Conservation (phyloP, 2,888 invertebrate genomes). For the Agrenia bidenticulata region DNA sequence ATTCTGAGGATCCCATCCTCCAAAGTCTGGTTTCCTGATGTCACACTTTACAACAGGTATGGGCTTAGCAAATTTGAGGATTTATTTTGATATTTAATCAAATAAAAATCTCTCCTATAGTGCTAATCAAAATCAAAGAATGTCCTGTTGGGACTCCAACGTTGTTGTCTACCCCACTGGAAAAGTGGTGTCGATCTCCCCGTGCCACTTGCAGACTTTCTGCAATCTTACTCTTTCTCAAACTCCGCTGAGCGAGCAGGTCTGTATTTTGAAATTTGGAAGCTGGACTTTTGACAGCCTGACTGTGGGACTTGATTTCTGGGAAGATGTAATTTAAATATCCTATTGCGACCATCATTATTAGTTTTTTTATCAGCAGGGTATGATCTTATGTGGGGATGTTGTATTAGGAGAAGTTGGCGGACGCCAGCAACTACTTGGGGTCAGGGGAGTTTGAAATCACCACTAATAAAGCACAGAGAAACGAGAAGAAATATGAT, state of each 20-base stretch:
- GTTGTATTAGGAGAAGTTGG: background rate
- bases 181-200: conserved; percentile 38
- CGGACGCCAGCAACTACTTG: background rate
- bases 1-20: conserved; percentile 34
- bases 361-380: background rate
- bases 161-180: conserved; percentile 34
- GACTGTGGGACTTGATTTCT: conserved; percentile 35
- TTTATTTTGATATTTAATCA: background rate
- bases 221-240: conserved; percentile 36
- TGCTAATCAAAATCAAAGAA: conserved; percentile 23
- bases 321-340: conserved; percentile 33
- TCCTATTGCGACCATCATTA: too few relatives aligned
- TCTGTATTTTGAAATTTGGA: conserved; percentile 42
- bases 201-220: conserved; percentile 35
- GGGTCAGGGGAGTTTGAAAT: background rate
- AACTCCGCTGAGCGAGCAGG: conserved; percentile 35
- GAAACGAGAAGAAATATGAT: conserved; percentile 34
- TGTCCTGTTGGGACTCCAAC: conserved; percentile 35
- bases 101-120: conserved; percentile 2
- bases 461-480: background rate
- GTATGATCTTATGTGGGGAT: background rate
- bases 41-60: conserved; percentile 44
- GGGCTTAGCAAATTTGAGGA: background rate
- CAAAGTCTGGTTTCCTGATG: conserved; percentile 44
- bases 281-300: conserved; percentile 45